Base-by-base conservation (phyloP, 2,797 vertebrate species). In the Enteromius viviparus region DNA sequence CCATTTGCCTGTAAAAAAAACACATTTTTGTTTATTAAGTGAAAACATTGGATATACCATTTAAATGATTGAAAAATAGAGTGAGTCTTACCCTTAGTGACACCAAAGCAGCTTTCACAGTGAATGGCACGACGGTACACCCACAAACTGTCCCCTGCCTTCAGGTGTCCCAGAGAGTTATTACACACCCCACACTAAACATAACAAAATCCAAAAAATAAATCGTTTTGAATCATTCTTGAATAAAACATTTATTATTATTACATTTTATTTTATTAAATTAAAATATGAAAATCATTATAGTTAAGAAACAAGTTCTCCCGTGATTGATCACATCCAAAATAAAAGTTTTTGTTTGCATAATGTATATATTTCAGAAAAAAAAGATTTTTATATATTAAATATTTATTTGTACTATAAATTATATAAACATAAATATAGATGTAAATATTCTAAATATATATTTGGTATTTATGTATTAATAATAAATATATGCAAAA, bases 101-200 rank as follows among this genome's bases (percentile, higher is more conserved):
- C 87, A 74, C 95, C 96, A 87, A 98, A 98, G 92, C 98, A 99
- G 85, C 92, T 93, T 60, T 97, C 96, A 87, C 98, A 99, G 85
- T 98, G 96, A 85, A 99, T 96, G 78, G 91, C 95, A 79, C 94
- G 88, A 76, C 90, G 96, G 88, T 98, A 97, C 91, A 99, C 93
- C 98, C 98, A 99, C 91, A 99, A 94, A 89, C 93, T 97, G 91
- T 99, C 98, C 70, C 98, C 98, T 3, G 98, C 98, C 91, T 94
- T 97, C 89, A 99, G 89, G 76, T 97, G 90, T 88, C 94, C 95
- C 92, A 99, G 92, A 87, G 93, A 88, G 70, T 29, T 76, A 77
- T 94, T 95, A 88, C 98, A 99, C 88, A 97, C 95, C 88, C 96
- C 94, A 91, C 98, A 99, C 98, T 99, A 89, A 8, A n/a, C 26